Percentiles rank a stretch among this genome's conserved stretches.
phyloP scores from a whole-genome alignment of 2,797 vertebrate genomes.

The Pseudomugil gertrudae region DNA sequence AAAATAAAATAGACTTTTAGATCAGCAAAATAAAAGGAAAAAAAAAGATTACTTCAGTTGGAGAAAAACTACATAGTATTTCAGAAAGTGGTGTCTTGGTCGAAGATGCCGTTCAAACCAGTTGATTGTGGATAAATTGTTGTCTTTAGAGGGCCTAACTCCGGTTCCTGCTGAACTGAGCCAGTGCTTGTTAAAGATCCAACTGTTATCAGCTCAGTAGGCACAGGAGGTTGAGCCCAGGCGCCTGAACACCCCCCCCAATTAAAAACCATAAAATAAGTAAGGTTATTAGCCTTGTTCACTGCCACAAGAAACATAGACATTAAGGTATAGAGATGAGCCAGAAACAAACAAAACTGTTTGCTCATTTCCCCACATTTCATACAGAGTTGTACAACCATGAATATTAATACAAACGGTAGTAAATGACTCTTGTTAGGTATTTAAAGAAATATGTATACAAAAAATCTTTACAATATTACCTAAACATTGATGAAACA shows the following conservation, averaged over 20 bases:
- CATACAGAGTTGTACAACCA: neutral
- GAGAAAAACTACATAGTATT: constrained; percentile 11
- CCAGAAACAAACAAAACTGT: neutral
- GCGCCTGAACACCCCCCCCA: constrained; percentile 36
- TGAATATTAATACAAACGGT: neutral
- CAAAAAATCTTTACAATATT: neutral
- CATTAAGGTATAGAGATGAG: neutral
- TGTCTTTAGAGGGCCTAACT: constrained; percentile 84
- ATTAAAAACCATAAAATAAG: constrained; percentile 52
- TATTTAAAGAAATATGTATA: neutral
- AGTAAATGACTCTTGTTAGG: neutral
- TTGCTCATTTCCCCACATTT: neutral
- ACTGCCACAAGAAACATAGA: neutral
- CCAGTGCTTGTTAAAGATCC: constrained; percentile 81
- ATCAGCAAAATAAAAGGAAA: constrained; percentile 17
- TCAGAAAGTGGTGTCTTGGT: neutral
- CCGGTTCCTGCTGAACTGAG: constrained; percentile 91
- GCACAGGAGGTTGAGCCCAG: constrained; percentile 89
- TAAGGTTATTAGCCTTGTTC: constrained; percentile 35
- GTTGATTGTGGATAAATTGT: constrained; percentile 1
- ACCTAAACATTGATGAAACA: too few species aligned
- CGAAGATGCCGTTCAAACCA: neutral
- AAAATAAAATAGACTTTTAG: constrained; percentile 13
- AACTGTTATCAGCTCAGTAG: constrained; percentile 92
- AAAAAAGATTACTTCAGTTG: neutral